A percentile compares a stretch with the other conserved stretches of the same genome.
phyloP scores from a whole-genome alignment of 2,797 vertebrate species.

The Myripristis jacobus region DNA sequence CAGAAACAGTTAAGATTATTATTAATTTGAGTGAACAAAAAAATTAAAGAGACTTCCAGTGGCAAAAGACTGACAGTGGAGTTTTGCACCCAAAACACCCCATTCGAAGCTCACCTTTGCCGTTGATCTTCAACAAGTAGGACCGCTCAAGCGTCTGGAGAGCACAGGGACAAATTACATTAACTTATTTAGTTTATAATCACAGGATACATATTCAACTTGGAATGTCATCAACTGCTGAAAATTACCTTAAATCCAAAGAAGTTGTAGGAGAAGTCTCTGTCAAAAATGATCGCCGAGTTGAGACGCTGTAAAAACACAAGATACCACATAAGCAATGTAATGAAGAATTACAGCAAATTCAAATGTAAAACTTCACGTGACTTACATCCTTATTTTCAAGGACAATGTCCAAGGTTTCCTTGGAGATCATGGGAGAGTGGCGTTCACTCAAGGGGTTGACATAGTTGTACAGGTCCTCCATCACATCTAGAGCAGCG shows the following conservation, averaged over 20 bases:
- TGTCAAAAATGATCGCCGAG: slow-evolving; percentile 95
- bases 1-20: neutral
- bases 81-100: neutral
- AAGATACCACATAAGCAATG: neutral
- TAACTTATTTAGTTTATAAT: too few relatives aligned
- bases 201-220: neutral
- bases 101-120: slow-evolving; percentile 81
- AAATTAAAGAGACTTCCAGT: neutral
- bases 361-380: neutral
- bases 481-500: slow-evolving; percentile 88
- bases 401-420: slow-evolving; percentile 89
- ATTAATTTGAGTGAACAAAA: neutral
- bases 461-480: slow-evolving; percentile 92
- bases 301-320: slow-evolving; percentile 85
- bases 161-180: slow-evolving; percentile 28
- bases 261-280: slow-evolving; percentile 98
- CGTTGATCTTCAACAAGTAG: slow-evolving; percentile 94
- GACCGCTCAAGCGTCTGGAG: slow-evolving; percentile 92
- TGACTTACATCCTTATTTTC: slow-evolving; percentile 88
- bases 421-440: slow-evolving; percentile 94
- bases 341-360: neutral
- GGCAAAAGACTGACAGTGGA: neutral
- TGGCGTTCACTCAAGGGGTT: slow-evolving; percentile 90
- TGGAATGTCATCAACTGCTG: neutral
- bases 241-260: slow-evolving; percentile 91